Evolutionary conservation across 2,888 invertebrate genomes (phyloP), one percentile per base, ranked within the genome.

Genomic region (Drosophila histrio): DNA sequence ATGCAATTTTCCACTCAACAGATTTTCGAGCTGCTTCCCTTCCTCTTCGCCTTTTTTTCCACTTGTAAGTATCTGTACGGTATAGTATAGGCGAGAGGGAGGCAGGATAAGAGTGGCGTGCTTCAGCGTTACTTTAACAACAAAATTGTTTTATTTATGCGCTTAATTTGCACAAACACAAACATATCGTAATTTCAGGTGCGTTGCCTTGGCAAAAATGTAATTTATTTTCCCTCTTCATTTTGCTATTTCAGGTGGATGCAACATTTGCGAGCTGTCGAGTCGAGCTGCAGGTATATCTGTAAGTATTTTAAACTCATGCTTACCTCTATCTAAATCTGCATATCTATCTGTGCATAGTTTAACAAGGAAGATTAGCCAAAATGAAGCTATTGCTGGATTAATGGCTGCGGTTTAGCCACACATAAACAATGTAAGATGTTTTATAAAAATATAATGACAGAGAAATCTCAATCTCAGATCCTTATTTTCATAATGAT

Each of bases 1-100:
- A 74, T 59, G 87, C 74, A 87, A 87, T 82, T 82, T 82, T 81
- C 87, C 81, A 87, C 81, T 77, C 69, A 74, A 72, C 81, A 72
- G 87, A 62, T 66, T 87, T 77, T 34, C 32, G 26, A 41, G 24
- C 65, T 13, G 24, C 0, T 56, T 59, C 41, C 3, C 3, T 15
- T 26, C 1, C 1, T 24, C 28, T 30, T 59, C 17, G 26, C 19
- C 56, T n/a, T 26, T 46, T 19, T 44, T 24, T 43, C 15, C n/a
- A n/a, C 19, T 9, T 36, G 28, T 11, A 59, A 36, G 32, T n/a
- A 5, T 13, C 17, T 39, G 24, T 2, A 21, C 13, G 38, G 39
- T 38, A 15, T 13, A 13, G 13, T 57, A 30, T 1, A 32, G 54
- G 52, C 26, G 39, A 46, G 41, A 8, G 2, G 13, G 2, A 21